phyloP scores from a whole-genome alignment of 2,113 vertebrate genomes.

The Ciconia boyciana region DNA sequence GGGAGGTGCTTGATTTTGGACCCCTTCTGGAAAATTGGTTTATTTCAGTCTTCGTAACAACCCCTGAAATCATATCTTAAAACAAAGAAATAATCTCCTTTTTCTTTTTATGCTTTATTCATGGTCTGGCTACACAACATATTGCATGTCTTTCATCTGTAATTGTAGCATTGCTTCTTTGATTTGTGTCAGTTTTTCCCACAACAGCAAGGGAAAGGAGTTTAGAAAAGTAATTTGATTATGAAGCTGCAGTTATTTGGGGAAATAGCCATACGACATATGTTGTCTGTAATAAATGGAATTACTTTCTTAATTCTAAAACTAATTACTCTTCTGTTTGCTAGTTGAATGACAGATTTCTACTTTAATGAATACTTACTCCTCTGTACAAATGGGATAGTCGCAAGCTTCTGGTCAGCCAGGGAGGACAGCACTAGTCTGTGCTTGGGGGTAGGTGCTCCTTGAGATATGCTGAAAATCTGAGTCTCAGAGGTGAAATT shows the following conservation, averaged over 20 bases:
- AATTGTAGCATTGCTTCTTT: not conserved
- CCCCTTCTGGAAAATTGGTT: not conserved
- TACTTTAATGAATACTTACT: not conserved
- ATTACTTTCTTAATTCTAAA: not conserved
- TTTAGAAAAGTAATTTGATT: not conserved
- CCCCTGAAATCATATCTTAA: not conserved
- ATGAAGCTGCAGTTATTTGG: constrained; percentile 7
- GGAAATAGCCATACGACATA: not conserved
- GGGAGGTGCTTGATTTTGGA: not conserved
- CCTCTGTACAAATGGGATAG: not conserved
- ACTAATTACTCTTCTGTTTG: not conserved
- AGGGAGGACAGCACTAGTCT: not conserved
- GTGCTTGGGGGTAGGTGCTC: not conserved
- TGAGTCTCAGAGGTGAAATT: not conserved
- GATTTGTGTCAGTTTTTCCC: not conserved
- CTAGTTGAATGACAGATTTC: not conserved
- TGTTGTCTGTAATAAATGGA: not conserved
- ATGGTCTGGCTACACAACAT: not conserved
- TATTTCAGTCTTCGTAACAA: not conserved
- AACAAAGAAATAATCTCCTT: not conserved
- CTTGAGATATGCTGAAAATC: not conserved
- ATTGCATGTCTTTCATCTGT: not conserved
- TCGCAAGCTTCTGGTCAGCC: not conserved
- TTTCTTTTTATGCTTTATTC: not conserved
- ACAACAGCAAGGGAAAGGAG: not conserved